Evolutionary conservation across 2,888 invertebrate genomes (phyloP).

Genomic region (Rhagophthalmus giganteus): DNA sequence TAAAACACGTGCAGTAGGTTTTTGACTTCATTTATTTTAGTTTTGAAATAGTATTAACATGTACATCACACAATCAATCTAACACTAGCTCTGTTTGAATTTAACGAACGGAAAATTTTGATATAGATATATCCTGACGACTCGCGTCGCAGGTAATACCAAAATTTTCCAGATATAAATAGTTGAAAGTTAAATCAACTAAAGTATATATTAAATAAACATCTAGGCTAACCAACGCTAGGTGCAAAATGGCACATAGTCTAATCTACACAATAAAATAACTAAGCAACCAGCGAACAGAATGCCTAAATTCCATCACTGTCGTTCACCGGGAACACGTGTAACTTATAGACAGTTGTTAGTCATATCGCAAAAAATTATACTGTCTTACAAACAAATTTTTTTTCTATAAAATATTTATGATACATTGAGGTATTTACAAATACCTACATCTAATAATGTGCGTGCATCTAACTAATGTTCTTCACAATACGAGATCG

Average conservation of each 20-base stretch:
- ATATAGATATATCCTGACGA: constrained; percentile 37
- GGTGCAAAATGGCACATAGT: constrained; percentile 52
- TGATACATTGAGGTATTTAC: constrained; percentile 20
- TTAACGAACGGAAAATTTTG: constrained; percentile 51
- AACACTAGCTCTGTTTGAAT: constrained; percentile 42
- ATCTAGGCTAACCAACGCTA: constrained; percentile 53
- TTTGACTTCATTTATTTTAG: constrained; percentile 56
- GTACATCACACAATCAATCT: constrained; percentile 57
- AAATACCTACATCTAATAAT: constrained; percentile 27
- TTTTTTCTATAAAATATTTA: constrained; percentile 27
- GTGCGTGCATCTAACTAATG: constrained; percentile 20
- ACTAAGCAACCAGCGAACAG: constrained; percentile 49
- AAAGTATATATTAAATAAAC: constrained; percentile 47
- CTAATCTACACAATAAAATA: constrained; percentile 44
- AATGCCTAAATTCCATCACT: constrained; percentile 56
- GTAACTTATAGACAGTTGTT: constrained; percentile 3
- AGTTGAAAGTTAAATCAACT: constrained; percentile 18
- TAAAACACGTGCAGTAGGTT: constrained; percentile 45
- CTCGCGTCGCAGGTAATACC: constrained; percentile 41
- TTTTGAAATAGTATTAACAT: constrained; percentile 57
- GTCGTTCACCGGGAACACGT: constrained; percentile 37
- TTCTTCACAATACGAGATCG: constrained; percentile 24
- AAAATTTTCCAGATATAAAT: constrained; percentile 47
- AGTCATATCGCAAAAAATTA: constrained; percentile 17
- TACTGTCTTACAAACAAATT: constrained; percentile 24